Evolutionary conservation across 2,113 vertebrate species (phyloP).

Genomic region (Embiotoca jacksoni): DNA sequence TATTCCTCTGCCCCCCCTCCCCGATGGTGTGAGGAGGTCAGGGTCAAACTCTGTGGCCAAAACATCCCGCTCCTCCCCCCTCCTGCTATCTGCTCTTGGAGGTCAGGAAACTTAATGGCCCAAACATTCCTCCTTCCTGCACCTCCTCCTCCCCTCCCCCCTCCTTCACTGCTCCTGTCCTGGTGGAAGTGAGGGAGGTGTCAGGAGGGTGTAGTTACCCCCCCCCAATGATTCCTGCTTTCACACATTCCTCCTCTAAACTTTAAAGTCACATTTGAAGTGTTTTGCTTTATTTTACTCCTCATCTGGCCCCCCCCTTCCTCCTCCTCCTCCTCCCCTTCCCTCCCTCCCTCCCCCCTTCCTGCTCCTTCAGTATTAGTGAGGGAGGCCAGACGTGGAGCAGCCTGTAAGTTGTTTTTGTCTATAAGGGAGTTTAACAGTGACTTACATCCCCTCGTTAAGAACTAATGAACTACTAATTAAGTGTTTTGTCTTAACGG

Average conservation of each 20-base stretch:
- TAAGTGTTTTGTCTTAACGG: slow-evolving; percentile 28
- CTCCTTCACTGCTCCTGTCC: background rate
- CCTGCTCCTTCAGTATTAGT: too few relatives aligned
- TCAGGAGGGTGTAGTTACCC: background rate
- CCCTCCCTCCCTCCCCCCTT: too few relatives aligned
- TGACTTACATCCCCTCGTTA: slow-evolving; percentile 27
- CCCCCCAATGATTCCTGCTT: background rate
- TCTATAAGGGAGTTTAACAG: slow-evolving; percentile 29
- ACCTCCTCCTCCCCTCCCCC: background rate
- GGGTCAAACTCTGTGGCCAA: slow-evolving; percentile 19
- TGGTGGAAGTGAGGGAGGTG: slow-evolving; percentile 4
- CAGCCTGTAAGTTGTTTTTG: background rate
- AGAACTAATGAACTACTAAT: slow-evolving; percentile 25
- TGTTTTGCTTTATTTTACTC: slow-evolving; percentile 6
- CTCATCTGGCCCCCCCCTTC: too few relatives aligned
- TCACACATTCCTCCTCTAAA: slow-evolving; percentile 48
- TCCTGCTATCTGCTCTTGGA: background rate
- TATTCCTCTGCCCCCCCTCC: background rate
- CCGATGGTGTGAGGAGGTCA: background rate
- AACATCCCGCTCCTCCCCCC: background rate
- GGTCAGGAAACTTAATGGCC: slow-evolving; percentile 14
- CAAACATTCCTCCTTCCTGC: background rate
- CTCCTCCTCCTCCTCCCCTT: background rate
- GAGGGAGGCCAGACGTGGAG: background rate
- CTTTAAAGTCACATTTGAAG: slow-evolving; percentile 9